Evolutionary conservation across 2,888 invertebrate genomes (phyloP), one percentile per base, ranked within the genome.

Genomic region (Aproaerema taeniolella): DNA sequence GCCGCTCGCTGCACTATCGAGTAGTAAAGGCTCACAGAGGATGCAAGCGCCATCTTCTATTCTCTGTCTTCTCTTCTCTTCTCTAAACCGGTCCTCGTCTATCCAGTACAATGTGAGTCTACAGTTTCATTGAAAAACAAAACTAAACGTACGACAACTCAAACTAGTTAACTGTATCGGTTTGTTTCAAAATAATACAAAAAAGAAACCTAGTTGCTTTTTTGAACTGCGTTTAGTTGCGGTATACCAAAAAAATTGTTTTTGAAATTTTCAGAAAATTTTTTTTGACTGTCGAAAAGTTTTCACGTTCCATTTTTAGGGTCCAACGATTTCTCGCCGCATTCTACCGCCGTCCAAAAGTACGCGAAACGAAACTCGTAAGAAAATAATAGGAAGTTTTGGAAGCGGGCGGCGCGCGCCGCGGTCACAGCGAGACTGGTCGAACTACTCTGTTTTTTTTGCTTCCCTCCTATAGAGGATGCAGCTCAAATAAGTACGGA

Each of bases 21-120:
- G 81, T 90, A 90, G 79, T 90, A 90, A 60, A 91, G 79, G 82
- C 90, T 91, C 77, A 91, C 90, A 78, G 90, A 90, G 72, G 90
- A 90, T 66, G 90, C 89, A 53, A 90, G 86, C 73, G 87, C 87
- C 87, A 87, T 87, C 61, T 76, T 85, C 68, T 74, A 52, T 64
- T 66, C 52, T n/a, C n/a, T n/a, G n/a, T n/a, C n/a, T n/a, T n/a
- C 52, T 69, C 54, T 66, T 61, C 68, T 69, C 40, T 57, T 52
- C 54, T 61, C 54, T 61, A 53, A 54, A 53, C 42, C 46, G 46
- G 43, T 48, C 36, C 47, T 63, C 61, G 67, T 75, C 68, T 66
- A 67, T 69, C 40, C 58, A 25, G 62, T 62, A 20, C 53, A 57
- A 58, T 65, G 58, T 61, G 53, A 55, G 26, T 66, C 2, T 64